These are phyloP conservation scores for Diacarnus erythraeanus DNA, from an alignment of 37 sponge, comb jelly and placozoan species.

Conservation along the genomic window DNA sequence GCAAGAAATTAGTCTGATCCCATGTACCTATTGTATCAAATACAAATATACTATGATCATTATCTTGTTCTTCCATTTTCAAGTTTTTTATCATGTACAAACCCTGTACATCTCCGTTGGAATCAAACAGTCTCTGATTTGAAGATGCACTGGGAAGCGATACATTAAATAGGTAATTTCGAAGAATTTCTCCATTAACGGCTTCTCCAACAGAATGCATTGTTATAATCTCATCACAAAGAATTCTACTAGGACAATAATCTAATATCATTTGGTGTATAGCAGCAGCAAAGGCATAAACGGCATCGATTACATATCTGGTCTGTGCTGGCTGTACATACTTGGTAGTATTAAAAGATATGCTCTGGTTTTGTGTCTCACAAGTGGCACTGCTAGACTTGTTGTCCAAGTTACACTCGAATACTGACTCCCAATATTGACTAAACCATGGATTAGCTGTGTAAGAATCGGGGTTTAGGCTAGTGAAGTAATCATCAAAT, in stretches of 20 bases:
- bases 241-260: constrained; percentile 10
- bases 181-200: constrained; percentile 30
- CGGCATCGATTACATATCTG: constrained; percentile 69
- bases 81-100: constrained; percentile 48
- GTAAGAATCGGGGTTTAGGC: constrained; percentile 41
- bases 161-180: constrained; percentile 33
- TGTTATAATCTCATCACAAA: constrained; percentile 21
- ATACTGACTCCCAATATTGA: constrained; percentile 26
- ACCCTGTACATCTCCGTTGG: constrained; percentile 39
- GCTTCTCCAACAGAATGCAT: too few species aligned
- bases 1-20: not conserved
- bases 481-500: constrained; percentile 61
- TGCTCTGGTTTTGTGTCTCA: not conserved
- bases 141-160: not conserved
- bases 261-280: constrained; percentile 43
- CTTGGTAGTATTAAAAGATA: not conserved
- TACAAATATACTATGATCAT: too few species aligned
- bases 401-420: not conserved
- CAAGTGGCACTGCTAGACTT: not conserved
- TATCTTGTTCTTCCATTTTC: not conserved
- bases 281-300: constrained; percentile 70
- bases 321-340: constrained; percentile 47
- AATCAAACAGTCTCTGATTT: constrained; percentile 40
- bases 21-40: not conserved
- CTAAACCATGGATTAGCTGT: constrained; percentile 65